phyloP scores from a whole-genome alignment of 1,140 invertebrate species.

The Hyles vespertilio region DNA sequence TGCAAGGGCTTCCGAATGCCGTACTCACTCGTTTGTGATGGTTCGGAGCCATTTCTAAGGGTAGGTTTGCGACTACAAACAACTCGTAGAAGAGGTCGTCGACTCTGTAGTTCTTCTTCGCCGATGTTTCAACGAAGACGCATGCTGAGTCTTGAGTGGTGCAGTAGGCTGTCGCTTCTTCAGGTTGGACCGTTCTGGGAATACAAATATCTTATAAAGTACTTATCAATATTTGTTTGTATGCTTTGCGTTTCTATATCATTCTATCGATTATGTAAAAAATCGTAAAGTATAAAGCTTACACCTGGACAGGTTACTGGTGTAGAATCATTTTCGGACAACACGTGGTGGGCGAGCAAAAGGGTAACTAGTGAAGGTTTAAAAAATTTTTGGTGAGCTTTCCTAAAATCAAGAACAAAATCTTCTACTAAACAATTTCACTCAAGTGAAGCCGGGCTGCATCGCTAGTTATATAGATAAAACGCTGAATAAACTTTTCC shows the following conservation, averaged over 20 bases:
- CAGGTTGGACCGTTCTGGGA: slow-evolving; percentile 81
- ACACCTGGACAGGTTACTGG: too few relatives aligned
- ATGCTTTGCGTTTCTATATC: background rate
- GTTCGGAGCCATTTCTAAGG: slow-evolving; percentile 92
- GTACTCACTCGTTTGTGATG: slow-evolving; percentile 85
- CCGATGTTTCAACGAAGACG: slow-evolving; percentile 88
- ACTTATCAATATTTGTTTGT: background rate
- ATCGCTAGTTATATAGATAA: too few relatives aligned
- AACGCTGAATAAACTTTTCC: too few relatives aligned
- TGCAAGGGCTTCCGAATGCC: slow-evolving; percentile 82
- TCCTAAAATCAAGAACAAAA: too few relatives aligned
- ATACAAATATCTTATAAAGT: slow-evolving; percentile 9
- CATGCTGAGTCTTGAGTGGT: slow-evolving; percentile 83
- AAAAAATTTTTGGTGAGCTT: too few relatives aligned
- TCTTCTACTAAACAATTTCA: too few relatives aligned
- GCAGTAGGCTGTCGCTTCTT: slow-evolving; percentile 83
- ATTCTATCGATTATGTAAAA: too few relatives aligned
- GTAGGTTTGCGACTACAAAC: slow-evolving; percentile 86
- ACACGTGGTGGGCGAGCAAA: too few relatives aligned
- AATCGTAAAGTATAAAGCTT: too few relatives aligned
- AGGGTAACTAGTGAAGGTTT: too few relatives aligned
- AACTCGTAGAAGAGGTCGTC: slow-evolving; percentile 89
- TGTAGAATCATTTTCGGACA: too few relatives aligned
- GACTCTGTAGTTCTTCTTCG: slow-evolving; percentile 85
- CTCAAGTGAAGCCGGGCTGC: too few relatives aligned